Percentiles rank a stretch among this genome's conserved stretches.
These are phyloP conservation scores for Ibycter americanus DNA, from an alignment of 2,797 vertebrate genomes.

Conservation along the genomic window DNA sequence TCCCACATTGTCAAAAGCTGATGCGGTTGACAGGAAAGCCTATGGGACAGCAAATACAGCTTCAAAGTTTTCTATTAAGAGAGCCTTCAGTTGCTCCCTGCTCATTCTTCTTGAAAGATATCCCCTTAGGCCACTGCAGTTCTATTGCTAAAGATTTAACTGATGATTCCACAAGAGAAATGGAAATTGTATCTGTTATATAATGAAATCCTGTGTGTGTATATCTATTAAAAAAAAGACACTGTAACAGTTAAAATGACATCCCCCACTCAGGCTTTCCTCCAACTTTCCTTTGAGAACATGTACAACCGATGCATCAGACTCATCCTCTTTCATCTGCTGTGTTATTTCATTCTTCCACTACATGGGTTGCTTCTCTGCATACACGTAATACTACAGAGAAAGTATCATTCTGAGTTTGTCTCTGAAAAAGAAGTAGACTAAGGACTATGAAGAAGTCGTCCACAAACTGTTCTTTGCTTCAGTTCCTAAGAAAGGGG, in stretches of 20 bases:
- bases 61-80: slow-evolving; percentile 52
- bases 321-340: not conserved
- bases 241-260: not conserved
- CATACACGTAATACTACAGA: not conserved
- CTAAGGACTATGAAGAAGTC: not conserved
- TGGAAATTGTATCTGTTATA: not conserved
- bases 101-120: slow-evolving; percentile 50
- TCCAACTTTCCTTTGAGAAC: not conserved
- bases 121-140: slow-evolving; percentile 12
- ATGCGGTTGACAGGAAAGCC: slow-evolving; percentile 42
- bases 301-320: not conserved
- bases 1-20: slow-evolving; percentile 40
- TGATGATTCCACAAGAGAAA: slow-evolving; percentile 20
- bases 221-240: not conserved
- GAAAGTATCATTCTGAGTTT: not conserved
- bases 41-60: slow-evolving; percentile 35
- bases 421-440: not conserved
- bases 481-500: not conserved
- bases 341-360: not conserved
- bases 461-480: not conserved
- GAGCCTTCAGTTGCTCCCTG: slow-evolving; percentile 4
- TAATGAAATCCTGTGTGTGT: not conserved
- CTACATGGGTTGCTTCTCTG: not conserved
- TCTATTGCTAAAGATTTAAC: slow-evolving; percentile 40
- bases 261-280: not conserved